Base-by-base conservation (phyloP, 2,797 vertebrate genomes). In the Dallia pectoralis region DNA sequence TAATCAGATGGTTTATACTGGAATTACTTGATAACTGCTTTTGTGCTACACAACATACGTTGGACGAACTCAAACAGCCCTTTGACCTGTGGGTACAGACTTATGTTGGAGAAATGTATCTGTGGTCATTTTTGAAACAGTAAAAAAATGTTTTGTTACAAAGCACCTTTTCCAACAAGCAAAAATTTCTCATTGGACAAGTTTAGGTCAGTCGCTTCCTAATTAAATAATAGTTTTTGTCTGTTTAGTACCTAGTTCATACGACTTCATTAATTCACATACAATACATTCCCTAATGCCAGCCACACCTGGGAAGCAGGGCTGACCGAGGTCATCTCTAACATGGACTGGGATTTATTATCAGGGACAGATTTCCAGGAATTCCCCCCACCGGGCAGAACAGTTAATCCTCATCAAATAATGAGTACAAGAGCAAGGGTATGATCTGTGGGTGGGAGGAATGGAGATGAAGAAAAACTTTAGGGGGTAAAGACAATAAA, bases 361-460 rank as follows among this genome's bases (percentile, higher is more conserved):
- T 86, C 56, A 47, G 59, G 83, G 79, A 74, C 33, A 33, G 62
- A 85, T 76, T 88, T 89, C 79, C 85, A 74, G 90, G 88, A 90
- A 90, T 88, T 81, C 40, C 77, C n/a, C 67, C 59, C 79, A 80
- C 70, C 74, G 72, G 77, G 77, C 74, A 18, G 78, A 77, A 79
- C 72, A 84, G 81, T 76, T 91, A 91, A 91, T 90, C 88, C 87
- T 78, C 71, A 80, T 76, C 71, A 85, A 83, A 87, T 69, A 69
- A 67, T 8, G 8, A 44, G 56, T 3, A 44, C 12, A 12, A 44
- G 40, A 44, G 40, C 40, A 44, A 44, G 40, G 40, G 40, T 44
- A 44, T 44, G 53, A 59, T 59, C 11, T 25, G 3, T 22, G 53
- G n/a, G 51, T 22, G 51, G 53, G 53, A 59, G 22, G 22, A 53